phyloP scores from a whole-genome alignment of 2,797 vertebrate genomes.

The Acanthurus lineatus region DNA sequence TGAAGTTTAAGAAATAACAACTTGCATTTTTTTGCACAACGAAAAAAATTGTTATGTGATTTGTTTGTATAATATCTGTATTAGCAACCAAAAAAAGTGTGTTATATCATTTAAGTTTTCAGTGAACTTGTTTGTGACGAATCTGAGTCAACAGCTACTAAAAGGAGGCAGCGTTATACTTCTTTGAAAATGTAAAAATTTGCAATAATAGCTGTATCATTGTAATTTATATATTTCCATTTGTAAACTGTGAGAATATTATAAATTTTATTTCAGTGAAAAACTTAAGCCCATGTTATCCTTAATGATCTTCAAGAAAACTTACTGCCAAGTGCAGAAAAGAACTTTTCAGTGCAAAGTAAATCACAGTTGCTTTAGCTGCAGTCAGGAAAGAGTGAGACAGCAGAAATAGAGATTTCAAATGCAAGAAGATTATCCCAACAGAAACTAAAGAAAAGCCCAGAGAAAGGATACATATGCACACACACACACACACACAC shows the following conservation, averaged over 20 bases:
- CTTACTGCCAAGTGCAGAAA: conserved; percentile 1
- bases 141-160: neutral
- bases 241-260: neutral
- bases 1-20: too few relatives aligned
- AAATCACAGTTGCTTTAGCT: conserved; percentile 18
- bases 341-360: conserved; percentile 26
- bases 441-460: conserved; percentile 25
- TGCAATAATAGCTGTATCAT: neutral
- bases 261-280: neutral
- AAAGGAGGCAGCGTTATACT: neutral
- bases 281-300: neutral
- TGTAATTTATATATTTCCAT: too few relatives aligned
- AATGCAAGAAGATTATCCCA: conserved; percentile 8
- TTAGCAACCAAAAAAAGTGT: too few relatives aligned
- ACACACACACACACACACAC: conserved; percentile 13
- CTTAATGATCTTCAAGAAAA: conserved; percentile 7
- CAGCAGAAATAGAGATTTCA: conserved; percentile 35
- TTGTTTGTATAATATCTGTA: too few relatives aligned
- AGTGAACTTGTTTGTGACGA: too few relatives aligned
- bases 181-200: neutral
- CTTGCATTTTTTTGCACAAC: too few relatives aligned
- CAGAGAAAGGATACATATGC: neutral
- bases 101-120: too few relatives aligned
- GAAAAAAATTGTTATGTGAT: too few relatives aligned
- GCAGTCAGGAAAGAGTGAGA: conserved; percentile 28